Conservation (phyloP, 2,113 vertebrate species). For the Campylorhamphus procurvoides region DNA sequence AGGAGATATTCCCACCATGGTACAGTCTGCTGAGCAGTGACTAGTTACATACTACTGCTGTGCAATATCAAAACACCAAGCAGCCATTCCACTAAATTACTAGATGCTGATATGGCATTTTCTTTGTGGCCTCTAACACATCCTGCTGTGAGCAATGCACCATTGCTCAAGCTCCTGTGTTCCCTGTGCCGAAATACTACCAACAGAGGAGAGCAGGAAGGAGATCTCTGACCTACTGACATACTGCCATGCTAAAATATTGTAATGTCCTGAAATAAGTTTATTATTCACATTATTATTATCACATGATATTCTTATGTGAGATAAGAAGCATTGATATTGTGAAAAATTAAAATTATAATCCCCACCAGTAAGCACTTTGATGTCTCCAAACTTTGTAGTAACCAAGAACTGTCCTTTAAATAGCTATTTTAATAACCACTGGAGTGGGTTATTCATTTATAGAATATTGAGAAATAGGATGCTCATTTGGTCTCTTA, state of each 20-base stretch:
- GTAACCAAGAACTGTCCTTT: not conserved
- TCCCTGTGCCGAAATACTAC: not conserved
- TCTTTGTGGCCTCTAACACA: not conserved
- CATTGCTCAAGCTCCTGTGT: not conserved
- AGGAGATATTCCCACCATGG: rapidly evolving
- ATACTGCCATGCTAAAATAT: not conserved
- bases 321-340: not conserved
- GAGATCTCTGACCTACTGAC: not conserved
- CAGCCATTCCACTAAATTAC: not conserved
- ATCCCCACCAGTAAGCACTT: not conserved
- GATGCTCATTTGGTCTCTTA: not conserved
- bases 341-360: not conserved
- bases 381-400: not conserved
- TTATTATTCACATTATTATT: not conserved
- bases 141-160: not conserved
- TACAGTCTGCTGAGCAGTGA: not conserved
- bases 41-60: not conserved
- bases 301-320: not conserved
- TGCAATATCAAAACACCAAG: not conserved
- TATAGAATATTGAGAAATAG: not conserved
- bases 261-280: not conserved
- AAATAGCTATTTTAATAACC: not conserved
- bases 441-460: not conserved
- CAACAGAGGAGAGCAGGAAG: not conserved
- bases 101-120: not conserved